Evolutionary conservation across 2,888 invertebrate species (phyloP).

Genomic region (Apodemia hepburni): DNA sequence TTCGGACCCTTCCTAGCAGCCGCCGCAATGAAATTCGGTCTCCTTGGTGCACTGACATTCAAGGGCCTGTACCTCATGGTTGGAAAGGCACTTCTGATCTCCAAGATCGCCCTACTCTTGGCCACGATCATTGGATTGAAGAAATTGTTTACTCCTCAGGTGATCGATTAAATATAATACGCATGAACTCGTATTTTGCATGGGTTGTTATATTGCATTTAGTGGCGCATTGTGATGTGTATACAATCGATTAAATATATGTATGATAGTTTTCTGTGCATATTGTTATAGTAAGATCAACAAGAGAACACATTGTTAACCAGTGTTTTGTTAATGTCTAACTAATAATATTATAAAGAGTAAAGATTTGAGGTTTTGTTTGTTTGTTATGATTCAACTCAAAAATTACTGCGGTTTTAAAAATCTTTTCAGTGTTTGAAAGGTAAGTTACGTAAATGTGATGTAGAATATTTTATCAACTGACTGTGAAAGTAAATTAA

Average conservation of each 20-base stretch:
- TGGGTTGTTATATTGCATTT: background rate
- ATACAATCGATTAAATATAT: background rate
- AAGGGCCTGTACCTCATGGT: constrained; percentile 90
- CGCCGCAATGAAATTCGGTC: constrained; percentile 89
- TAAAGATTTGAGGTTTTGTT: too few relatives aligned
- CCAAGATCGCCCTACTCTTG: constrained; percentile 90
- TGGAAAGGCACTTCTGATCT: constrained; percentile 91
- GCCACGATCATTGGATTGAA: constrained; percentile 91
- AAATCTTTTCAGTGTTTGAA: too few relatives aligned
- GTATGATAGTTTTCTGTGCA: background rate
- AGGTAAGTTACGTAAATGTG: too few relatives aligned
- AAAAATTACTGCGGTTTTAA: too few relatives aligned
- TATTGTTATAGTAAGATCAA: constrained; percentile 2
- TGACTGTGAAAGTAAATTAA: too few relatives aligned
- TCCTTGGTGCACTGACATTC: constrained; percentile 89
- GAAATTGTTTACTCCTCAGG: constrained; percentile 88
- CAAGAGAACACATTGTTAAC: background rate
- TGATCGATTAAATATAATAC: constrained; percentile 46
- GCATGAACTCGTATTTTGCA: constrained; percentile 23
- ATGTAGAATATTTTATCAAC: too few relatives aligned
- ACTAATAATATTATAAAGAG: too few relatives aligned
- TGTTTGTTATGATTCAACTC: too few relatives aligned
- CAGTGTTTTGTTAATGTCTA: too few relatives aligned
- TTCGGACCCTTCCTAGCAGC: constrained; percentile 87
- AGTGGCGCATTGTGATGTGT: background rate